Conservation (phyloP, 2,113 vertebrate genomes). For the Casuarius casuarius region DNA sequence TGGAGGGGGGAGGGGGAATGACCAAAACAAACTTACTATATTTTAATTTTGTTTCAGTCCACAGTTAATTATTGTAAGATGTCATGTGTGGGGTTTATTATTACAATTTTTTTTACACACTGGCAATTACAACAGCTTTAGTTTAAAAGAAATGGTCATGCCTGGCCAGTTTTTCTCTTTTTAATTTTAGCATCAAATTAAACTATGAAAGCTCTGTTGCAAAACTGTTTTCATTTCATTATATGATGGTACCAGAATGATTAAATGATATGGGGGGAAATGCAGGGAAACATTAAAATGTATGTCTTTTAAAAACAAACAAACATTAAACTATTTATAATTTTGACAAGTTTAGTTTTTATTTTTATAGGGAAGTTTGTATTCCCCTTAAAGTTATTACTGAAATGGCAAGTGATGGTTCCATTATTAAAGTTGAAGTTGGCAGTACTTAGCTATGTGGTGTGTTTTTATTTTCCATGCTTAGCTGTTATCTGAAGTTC, state of each 20-base stretch:
- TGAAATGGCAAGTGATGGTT: constrained; percentile 74
- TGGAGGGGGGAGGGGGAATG: constrained; percentile 42
- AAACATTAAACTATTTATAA: constrained; percentile 83
- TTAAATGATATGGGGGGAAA: constrained; percentile 26
- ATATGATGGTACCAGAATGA: constrained; percentile 76
- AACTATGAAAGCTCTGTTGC: constrained; percentile 56
- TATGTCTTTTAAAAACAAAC: constrained; percentile 65
- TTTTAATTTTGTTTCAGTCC: constrained; percentile 54
- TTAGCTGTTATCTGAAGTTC: neutral
- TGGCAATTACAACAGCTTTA: constrained; percentile 61
- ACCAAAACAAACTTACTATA: constrained; percentile 57
- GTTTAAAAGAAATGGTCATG: constrained; percentile 31
- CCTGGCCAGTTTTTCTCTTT: neutral
- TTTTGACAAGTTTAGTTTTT: constrained; percentile 78
- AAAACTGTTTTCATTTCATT: constrained; percentile 59
- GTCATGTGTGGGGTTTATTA: neutral
- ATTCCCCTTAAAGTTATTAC: constrained; percentile 78
- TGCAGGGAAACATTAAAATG: constrained; percentile 66
- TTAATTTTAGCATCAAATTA: constrained; percentile 42
- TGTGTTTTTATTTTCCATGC: neutral
- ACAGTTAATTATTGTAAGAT: constrained; percentile 14
- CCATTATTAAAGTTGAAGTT: constrained; percentile 87
- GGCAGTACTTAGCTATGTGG: constrained; percentile 1
- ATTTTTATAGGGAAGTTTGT: constrained; percentile 82
- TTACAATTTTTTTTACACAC: constrained; percentile 46